Percentiles rank a stretch among this genome's conserved stretches.
These are phyloP conservation scores for Plecotus auritus DNA, from an alignment of 2,113 vertebrate species.

Conservation along the genomic window DNA sequence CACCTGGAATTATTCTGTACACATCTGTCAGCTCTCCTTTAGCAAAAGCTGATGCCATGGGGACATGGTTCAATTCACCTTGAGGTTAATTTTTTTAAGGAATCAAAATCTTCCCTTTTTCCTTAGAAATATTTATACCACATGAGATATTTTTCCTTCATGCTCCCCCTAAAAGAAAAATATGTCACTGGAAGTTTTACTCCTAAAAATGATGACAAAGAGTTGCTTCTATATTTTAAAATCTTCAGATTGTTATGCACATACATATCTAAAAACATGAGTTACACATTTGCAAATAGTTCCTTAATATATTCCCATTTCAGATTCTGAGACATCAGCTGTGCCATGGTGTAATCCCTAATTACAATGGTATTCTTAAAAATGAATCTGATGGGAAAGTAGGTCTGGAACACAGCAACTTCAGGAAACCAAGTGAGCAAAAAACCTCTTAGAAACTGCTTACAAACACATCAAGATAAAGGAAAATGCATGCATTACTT, in stretches of 20 bases:
- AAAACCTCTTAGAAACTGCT: not conserved
- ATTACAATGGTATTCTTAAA: not conserved
- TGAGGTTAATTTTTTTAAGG: not conserved
- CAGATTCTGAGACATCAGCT: not conserved
- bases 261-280: not conserved
- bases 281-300: not conserved
- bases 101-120: not conserved
- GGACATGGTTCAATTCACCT: not conserved
- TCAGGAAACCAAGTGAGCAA: not conserved
- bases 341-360: not conserved
- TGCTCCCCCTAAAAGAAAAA: not conserved
- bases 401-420: not conserved
- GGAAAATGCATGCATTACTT: not conserved
- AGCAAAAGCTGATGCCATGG: not conserved
- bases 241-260: not conserved
- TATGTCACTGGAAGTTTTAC: not conserved
- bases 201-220: not conserved
- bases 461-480: not conserved
- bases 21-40: not conserved
- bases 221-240: not conserved
- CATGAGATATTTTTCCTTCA: not conserved
- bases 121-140: not conserved
- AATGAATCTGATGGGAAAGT: not conserved
- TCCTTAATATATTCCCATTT: slow-evolving; percentile 25
- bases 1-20: not conserved